Base-by-base conservation (phyloP, 1,140 invertebrate genomes). In the Leptinotarsa defecta region DNA sequence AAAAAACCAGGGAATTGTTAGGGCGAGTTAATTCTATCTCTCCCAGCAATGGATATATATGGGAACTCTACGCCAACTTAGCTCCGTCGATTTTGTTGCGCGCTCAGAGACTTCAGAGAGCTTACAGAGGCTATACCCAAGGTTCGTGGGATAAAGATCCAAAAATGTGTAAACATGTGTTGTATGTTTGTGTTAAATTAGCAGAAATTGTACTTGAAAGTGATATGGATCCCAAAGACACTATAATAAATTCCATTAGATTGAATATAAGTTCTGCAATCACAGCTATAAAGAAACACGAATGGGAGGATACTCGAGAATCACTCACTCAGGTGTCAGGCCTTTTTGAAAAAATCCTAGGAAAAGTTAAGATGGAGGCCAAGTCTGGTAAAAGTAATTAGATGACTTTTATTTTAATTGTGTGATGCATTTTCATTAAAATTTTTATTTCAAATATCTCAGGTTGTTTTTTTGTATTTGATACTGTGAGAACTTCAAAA, bases 41-140 rank as follows among this genome's bases (percentile, higher is more conserved):
- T 81, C 87, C 90, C 64, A 92, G 90, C 78, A 91, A 94, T 81
- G 88, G 91, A 0, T 88, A 91, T 52, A 81, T 96, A 48, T 97
- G 95, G 95, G 89, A 91, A 81, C 84, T 95, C 13, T 96, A 96
- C 82, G 92, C 93, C 1, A 86, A 91, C 79, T 84, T 96, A 27
- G 90, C 91, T n/a, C 85, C 88, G 2, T 87, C 88, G n/a, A 83
- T 88, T 63, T 85, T 91, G 22, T 86, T 91, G 62, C 89, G 90
- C 81, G 87, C 86, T 0, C 91, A 91, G 80, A 89, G 91, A 69
- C 86, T 91, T 22, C 87, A 91, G 57, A 89, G 89, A 85, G 91
- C 91, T 74, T 90, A 89, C 82, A 86, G 87, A 81, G 86, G 87
- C 76, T 90, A 88, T 81, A 89, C 90, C 81, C 89, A 86, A 86